A percentile compares a stretch with the other conserved stretches of the same genome.
These are phyloP conservation scores for Fulica atra DNA, from an alignment of 2,113 vertebrate species.

Conservation along the genomic window DNA sequence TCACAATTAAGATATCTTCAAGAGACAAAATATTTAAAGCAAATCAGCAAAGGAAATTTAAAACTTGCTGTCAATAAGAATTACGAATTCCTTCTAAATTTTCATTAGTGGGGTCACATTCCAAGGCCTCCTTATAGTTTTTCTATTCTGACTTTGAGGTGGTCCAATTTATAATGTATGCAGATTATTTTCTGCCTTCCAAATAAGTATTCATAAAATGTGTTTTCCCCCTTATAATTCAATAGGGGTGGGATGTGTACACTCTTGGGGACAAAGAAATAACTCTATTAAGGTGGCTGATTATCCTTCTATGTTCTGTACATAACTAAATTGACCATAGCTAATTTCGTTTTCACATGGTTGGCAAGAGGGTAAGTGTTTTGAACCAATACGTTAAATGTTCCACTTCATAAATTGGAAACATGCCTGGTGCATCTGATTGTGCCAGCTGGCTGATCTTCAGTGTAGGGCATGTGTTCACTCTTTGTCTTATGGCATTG, in stretches of 20 bases:
- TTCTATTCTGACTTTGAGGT: conserved; percentile 4
- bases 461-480: not conserved
- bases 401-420: conserved; percentile 48
- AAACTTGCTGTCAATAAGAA: not conserved
- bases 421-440: not conserved
- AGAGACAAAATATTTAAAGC: conserved; percentile 18
- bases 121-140: not conserved
- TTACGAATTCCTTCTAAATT: conserved; percentile 24
- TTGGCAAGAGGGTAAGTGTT: conserved; percentile 30
- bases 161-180: not conserved
- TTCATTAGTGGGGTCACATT: not conserved
- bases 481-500: conserved; percentile 32
- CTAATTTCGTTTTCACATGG: conserved; percentile 45
- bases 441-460: conserved; percentile 64
- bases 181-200: not conserved
- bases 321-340: conserved; percentile 27
- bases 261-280: not conserved
- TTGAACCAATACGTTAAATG: conserved; percentile 40
- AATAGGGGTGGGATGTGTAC: not conserved
- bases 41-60: not conserved
- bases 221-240: not conserved
- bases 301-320: conserved; percentile 32
- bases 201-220: not conserved
- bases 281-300: not conserved
- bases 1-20: not conserved